These are phyloP conservation scores for Drosophila subobscura DNA, from an alignment of 1,140 invertebrate genomes.

Conservation along the genomic window DNA sequence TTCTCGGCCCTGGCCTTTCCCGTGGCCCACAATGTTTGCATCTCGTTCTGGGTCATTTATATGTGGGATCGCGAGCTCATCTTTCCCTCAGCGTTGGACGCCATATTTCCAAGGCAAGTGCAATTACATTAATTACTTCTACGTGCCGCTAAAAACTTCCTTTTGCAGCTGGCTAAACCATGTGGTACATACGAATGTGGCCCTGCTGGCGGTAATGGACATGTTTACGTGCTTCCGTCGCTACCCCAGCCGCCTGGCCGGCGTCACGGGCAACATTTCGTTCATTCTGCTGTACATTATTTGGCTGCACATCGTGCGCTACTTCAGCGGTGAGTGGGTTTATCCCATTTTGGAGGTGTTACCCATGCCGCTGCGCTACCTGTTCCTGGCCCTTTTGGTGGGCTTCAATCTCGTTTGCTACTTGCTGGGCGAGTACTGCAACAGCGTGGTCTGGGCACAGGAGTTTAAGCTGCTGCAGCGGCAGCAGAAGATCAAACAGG, in stretches of 20 bases:
- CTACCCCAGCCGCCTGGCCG: constrained; percentile 63
- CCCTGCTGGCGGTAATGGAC: constrained; percentile 69
- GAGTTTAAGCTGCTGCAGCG: constrained; percentile 56
- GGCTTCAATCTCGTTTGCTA: constrained; percentile 67
- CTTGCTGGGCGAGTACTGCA: constrained; percentile 62
- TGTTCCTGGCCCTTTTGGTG: constrained; percentile 61
- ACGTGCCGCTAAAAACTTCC: constrained; percentile 7
- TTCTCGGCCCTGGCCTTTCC: constrained; percentile 76
- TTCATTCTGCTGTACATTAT: constrained; percentile 75
- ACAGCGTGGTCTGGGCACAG: constrained; percentile 66
- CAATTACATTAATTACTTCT: background rate
- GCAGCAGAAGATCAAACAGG: constrained; percentile 47
- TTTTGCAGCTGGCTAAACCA: constrained; percentile 74
- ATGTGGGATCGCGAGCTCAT: constrained; percentile 73
- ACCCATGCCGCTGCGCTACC: constrained; percentile 55
- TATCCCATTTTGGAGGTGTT: constrained; percentile 70
- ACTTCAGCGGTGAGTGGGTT: constrained; percentile 74
- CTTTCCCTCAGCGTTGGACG: constrained; percentile 68
- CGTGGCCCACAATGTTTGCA: constrained; percentile 67
- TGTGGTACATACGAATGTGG: constrained; percentile 76
- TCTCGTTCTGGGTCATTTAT: constrained; percentile 76
- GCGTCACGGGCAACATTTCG: constrained; percentile 52
- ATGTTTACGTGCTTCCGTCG: constrained; percentile 73
- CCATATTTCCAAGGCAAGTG: constrained; percentile 68
- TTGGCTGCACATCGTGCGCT: constrained; percentile 73